Conservation (phyloP, 2,888 invertebrate species). For the Melikaiella ostensackeni region DNA sequence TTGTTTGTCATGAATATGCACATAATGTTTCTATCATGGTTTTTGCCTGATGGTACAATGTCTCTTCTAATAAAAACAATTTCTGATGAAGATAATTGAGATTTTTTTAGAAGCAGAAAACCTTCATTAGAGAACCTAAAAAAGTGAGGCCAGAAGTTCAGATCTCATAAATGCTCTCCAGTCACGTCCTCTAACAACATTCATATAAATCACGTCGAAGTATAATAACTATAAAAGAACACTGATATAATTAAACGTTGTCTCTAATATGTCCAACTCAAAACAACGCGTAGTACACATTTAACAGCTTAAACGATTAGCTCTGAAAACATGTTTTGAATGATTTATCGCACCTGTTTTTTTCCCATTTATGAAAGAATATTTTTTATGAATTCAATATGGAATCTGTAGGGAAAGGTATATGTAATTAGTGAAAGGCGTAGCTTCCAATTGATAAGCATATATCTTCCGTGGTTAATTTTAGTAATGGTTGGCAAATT, state of each 20-base stretch:
- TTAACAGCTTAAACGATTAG: background rate
- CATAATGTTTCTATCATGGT: background rate
- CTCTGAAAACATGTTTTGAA: background rate
- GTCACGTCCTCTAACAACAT: background rate
- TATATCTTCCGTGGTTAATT: conserved; percentile 23
- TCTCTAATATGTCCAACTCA: background rate
- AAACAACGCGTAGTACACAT: background rate
- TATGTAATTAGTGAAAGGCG: background rate
- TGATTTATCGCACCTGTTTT: background rate
- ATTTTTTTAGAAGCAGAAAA: background rate
- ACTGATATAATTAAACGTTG: background rate
- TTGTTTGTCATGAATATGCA: background rate
- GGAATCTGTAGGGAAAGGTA: background rate
- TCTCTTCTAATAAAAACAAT: background rate
- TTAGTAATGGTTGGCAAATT: conserved; percentile 12
- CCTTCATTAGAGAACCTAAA: background rate
- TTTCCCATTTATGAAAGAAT: background rate
- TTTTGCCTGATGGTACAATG: background rate
- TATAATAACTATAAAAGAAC: background rate
- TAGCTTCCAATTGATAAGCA: background rate
- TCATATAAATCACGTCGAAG: background rate
- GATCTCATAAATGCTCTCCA: background rate
- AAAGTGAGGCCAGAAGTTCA: background rate
- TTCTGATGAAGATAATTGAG: background rate
- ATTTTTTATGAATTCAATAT: background rate